Evolutionary conservation across 2,113 vertebrate genomes (phyloP).

Genomic region (Muscicapa adusta): DNA sequence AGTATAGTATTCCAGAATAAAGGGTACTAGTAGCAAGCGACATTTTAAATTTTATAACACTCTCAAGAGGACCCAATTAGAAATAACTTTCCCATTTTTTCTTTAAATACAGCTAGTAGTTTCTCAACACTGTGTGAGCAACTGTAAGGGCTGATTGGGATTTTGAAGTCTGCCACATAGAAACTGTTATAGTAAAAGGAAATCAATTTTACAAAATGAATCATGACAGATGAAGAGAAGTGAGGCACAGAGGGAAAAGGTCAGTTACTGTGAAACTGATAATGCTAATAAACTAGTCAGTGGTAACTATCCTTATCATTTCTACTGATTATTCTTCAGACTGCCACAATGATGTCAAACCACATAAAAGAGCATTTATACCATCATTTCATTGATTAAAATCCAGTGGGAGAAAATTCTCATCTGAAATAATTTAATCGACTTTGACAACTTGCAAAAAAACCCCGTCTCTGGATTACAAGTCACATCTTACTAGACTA

Average conservation of each 20-base stretch:
- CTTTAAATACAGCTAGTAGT: background rate
- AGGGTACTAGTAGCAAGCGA: background rate
- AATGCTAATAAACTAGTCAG: slow-evolving; percentile 56
- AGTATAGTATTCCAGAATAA: background rate
- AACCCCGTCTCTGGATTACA: background rate
- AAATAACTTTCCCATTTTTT: background rate
- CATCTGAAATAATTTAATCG: slow-evolving; percentile 35
- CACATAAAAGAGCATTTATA: background rate
- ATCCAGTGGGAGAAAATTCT: slow-evolving; percentile 25
- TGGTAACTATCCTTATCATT: slow-evolving; percentile 22
- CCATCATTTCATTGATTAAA: slow-evolving; percentile 35
- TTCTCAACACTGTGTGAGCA: background rate
- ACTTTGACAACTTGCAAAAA: background rate
- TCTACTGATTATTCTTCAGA: slow-evolving; percentile 23
- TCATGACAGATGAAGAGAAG: slow-evolving; percentile 34
- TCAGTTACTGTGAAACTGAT: slow-evolving; percentile 52
- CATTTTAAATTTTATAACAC: background rate
- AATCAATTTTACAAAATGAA: slow-evolving; percentile 52
- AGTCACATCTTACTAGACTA: background rate
- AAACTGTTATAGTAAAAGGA: slow-evolving; percentile 27
- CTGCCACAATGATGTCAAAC: slow-evolving; percentile 37
- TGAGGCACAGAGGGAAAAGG: slow-evolving; percentile 5
- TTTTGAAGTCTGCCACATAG: slow-evolving; percentile 22
- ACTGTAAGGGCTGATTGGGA: slow-evolving; percentile 1
- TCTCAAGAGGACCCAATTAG: background rate